Conservation (phyloP, 2,113 vertebrate genomes). For the Pachyramphus minor region DNA sequence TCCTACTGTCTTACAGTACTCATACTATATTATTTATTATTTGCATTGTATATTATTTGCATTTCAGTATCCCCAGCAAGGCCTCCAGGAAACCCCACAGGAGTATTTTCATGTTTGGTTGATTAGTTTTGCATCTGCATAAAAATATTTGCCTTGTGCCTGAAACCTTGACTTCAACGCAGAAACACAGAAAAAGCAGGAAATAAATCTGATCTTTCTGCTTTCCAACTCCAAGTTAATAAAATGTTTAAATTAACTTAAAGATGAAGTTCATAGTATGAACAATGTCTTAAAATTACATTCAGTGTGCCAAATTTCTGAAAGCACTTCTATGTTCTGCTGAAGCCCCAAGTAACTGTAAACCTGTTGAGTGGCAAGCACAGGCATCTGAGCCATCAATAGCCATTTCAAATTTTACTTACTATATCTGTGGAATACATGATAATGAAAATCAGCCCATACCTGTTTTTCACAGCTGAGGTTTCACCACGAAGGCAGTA, state of each 20-base stretch:
- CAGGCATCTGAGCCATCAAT: not conserved
- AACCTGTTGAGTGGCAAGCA: not conserved
- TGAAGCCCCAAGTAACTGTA: not conserved
- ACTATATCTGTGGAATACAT: not conserved
- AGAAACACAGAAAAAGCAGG: not conserved
- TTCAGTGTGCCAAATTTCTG: not conserved
- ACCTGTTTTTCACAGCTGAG: not conserved
- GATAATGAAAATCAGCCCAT: not conserved
- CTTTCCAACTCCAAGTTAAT: not conserved
- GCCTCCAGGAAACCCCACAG: not conserved
- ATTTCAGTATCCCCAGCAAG: not conserved
- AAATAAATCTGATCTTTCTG: not conserved
- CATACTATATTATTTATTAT: not conserved
- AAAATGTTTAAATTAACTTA: not conserved
- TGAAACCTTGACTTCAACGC: not conserved
- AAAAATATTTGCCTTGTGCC: slow-evolving; percentile 44
- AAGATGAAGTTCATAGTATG: not conserved
- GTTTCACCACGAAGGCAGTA: not conserved
- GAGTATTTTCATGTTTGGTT: slow-evolving; percentile 33
- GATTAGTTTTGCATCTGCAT: slow-evolving; percentile 55
- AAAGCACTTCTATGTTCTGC: not conserved
- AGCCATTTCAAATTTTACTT: not conserved
- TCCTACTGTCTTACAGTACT: not conserved
- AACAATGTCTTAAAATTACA: not conserved
- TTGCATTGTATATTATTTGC: not conserved